These are phyloP conservation scores for Prunella fulvescens DNA, from an alignment of 2,113 vertebrate genomes.

Conservation along the genomic window DNA sequence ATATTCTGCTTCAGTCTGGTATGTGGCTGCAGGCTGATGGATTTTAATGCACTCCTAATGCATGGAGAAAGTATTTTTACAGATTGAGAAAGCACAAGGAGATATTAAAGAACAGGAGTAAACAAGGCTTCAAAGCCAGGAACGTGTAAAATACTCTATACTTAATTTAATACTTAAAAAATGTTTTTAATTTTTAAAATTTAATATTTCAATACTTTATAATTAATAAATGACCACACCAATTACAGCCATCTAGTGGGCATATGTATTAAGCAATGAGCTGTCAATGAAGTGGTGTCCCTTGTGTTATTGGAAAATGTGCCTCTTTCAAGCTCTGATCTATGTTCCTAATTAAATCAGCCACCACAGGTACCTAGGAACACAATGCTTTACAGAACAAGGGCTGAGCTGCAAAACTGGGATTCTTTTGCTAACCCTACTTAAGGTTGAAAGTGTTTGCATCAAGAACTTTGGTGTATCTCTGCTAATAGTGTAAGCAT, in stretches of 20 bases:
- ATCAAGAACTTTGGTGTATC: background rate
- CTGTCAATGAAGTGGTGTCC: background rate
- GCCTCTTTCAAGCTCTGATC: background rate
- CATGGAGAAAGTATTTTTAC: background rate
- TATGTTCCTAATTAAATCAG: background rate
- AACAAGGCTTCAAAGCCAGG: background rate
- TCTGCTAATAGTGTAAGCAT: slow-evolving; percentile 32
- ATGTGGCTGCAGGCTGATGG: background rate
- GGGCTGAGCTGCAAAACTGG: background rate
- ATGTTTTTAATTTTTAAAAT: background rate
- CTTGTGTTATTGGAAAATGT: background rate
- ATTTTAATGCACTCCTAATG: background rate
- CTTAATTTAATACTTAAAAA: background rate
- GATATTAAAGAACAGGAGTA: background rate
- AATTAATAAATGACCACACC: slow-evolving; percentile 11
- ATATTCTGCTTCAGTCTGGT: background rate
- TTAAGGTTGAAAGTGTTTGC: background rate
- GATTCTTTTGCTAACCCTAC: background rate
- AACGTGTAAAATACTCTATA: background rate
- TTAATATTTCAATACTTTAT: background rate
- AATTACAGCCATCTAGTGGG: slow-evolving; percentile 59
- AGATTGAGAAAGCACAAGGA: background rate
- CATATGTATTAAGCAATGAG: background rate
- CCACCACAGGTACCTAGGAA: background rate
- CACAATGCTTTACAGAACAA: background rate